These are phyloP conservation scores for Cotesia vestalis DNA, from an alignment of 1,140 invertebrate genomes.

Conservation along the genomic window DNA sequence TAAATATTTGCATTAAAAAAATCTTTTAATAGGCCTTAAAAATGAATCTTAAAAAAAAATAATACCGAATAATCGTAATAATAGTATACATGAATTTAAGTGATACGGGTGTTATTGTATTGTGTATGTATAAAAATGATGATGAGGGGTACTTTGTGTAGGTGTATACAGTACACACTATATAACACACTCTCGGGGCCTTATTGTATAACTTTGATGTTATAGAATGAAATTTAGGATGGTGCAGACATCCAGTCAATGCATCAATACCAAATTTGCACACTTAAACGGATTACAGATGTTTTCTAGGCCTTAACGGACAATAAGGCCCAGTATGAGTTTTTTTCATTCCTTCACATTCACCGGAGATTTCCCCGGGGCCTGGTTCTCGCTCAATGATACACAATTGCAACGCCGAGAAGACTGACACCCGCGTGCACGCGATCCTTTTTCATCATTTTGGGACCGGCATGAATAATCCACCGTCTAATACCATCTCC, in stretches of 20 bases:
- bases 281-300: slow-evolving; percentile 67
- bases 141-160: too few relatives aligned
- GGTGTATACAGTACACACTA: too few relatives aligned
- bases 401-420: not conserved
- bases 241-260: slow-evolving; percentile 36
- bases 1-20: too few relatives aligned
- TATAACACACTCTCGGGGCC: too few relatives aligned
- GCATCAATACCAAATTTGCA: slow-evolving; percentile 63
- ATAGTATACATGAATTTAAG: too few relatives aligned
- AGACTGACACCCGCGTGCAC: slow-evolving; percentile 22
- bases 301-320: slow-evolving; percentile 50
- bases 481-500: slow-evolving; percentile 41
- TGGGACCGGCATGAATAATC: slow-evolving; percentile 29
- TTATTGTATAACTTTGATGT: not conserved
- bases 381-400: not conserved
- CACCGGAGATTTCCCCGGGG: slow-evolving; percentile 7
- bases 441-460: slow-evolving; percentile 18
- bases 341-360: slow-evolving; percentile 7
- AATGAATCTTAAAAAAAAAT: too few relatives aligned
- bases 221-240: slow-evolving; percentile 24
- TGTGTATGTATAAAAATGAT: too few relatives aligned
- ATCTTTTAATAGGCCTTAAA: too few relatives aligned
- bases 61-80: too few relatives aligned
- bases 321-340: slow-evolving; percentile 17
- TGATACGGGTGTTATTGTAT: too few relatives aligned